Evolutionary conservation across 1,140 invertebrate species (phyloP), one percentile per base, ranked within the genome.

Genomic region (Calliopsis andreniformis): DNA sequence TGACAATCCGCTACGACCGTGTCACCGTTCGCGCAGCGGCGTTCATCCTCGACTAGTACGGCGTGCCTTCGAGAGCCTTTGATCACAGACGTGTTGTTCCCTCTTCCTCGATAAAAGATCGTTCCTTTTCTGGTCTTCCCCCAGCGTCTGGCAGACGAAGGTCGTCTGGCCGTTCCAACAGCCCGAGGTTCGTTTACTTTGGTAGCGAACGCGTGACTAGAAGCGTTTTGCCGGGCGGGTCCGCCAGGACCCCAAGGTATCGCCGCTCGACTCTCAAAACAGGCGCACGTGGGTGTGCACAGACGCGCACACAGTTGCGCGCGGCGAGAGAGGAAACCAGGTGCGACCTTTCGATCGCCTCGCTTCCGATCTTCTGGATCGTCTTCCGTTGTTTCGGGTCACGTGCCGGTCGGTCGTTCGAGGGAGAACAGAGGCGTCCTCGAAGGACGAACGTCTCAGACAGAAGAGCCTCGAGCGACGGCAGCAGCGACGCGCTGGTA

Each of bases 231-330:
- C 45, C 59, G 69, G 23, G 3, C 14, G 35, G 39, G 7, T 14
- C 28, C 25, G 28, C 59, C 32, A 59, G 58, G 39, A 43, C 58
- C 5, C 32, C 12, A 2, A 10, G 28, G 39, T 67, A 53, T 61
- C 61, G 39, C 73, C 42, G 3, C 35, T 49, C 3, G 28, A 32
- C 66, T 30, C 51, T 59, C 56, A 63, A 77, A 77, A 66, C 73
- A 72, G 49, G 32, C 42, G 49, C 69, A 78, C 59, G 76, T 80
- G 73, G 67, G 72, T 78, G 78, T 63, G 18, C 16, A 67, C 35
- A 32, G 8, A 32, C 16, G 53, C 20, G 28, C 18, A 39, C 16
- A 61, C 12, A n/a, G 20, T 5, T 4, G 5, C 20, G 42, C 51
- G 51, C 28, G 51, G 18, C 55, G 23, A 49, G 35, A 68, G 35